Percentiles rank a stretch among this genome's conserved stretches.
These are phyloP conservation scores for Mechanitis mazaeus DNA, from an alignment of 2,888 invertebrate species.

Conservation along the genomic window DNA sequence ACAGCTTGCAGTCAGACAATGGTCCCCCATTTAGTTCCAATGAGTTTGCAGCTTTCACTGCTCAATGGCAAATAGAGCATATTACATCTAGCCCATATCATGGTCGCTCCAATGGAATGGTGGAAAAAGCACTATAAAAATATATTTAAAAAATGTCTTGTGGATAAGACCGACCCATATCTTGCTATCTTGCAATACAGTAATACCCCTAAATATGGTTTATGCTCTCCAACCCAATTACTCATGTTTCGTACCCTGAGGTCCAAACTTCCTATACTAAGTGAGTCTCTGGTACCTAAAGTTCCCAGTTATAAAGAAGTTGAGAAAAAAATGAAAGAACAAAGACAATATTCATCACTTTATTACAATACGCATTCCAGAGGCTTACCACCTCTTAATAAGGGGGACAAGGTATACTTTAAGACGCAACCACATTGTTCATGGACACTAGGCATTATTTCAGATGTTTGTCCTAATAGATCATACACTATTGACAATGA, in stretches of 20 bases:
- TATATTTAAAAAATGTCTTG: constrained; percentile 9
- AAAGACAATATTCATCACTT: constrained; percentile 4
- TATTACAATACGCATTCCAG: constrained; percentile 9
- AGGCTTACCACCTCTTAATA: no score
- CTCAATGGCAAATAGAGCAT: not conserved
- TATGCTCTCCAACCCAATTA: constrained; percentile 9
- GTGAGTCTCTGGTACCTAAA: not conserved
- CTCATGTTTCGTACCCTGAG: constrained; percentile 8
- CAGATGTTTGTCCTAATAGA: no score
- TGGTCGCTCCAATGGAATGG: constrained; percentile 11
- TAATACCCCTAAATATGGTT: constrained; percentile 8
- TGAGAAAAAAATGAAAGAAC: constrained; percentile 5
- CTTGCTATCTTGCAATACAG: constrained; percentile 12
- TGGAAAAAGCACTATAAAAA: constrained; percentile 9
- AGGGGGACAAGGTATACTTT: no score
- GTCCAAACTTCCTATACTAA: constrained; percentile 8
- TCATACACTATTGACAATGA: no score
- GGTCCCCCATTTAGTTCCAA: constrained; percentile 6
- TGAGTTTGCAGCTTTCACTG: not conserved
- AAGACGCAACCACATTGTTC: no score
- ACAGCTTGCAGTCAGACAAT: constrained; percentile 9
- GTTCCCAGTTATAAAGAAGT: constrained; percentile 2
- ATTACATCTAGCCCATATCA: constrained; percentile 8
- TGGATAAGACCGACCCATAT: constrained; percentile 10
- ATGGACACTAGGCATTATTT: no score